These are phyloP conservation scores for Cryptoblepharus egeriae DNA, from an alignment of 2,797 vertebrate species.

Conservation along the genomic window DNA sequence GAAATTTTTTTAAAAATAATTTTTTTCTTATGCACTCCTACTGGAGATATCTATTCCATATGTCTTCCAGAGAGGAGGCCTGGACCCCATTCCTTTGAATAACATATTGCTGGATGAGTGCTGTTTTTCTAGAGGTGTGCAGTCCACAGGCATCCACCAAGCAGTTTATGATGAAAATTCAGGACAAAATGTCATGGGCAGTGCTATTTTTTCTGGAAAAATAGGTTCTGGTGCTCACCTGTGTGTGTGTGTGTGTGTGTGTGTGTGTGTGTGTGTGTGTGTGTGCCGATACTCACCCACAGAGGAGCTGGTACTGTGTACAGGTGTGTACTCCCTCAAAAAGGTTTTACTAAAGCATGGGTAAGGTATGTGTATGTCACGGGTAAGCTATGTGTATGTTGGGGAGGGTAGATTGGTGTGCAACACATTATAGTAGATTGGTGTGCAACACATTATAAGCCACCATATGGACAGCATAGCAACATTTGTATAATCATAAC, in stretches of 20 bases:
- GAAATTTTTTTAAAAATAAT: background rate
- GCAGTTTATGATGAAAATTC: background rate
- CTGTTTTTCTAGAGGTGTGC: background rate
- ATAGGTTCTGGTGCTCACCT: too few relatives aligned
- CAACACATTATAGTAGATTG: background rate
- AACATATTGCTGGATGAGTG: background rate
- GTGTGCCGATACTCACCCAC: too few relatives aligned
- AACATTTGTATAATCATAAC: too few relatives aligned
- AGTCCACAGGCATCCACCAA: background rate
- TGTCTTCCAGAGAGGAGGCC: background rate
- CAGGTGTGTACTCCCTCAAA: too few relatives aligned
- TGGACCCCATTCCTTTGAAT: background rate
- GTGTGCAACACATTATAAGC: background rate
- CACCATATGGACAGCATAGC: background rate
- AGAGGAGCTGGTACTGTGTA: too few relatives aligned
- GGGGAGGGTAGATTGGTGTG: background rate
- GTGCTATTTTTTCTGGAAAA: too few relatives aligned
- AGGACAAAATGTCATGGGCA: background rate
- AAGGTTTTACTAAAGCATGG: too few relatives aligned
- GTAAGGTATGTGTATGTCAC: background rate
- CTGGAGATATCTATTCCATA: background rate
- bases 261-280: too few relatives aligned
- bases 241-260: too few relatives aligned
- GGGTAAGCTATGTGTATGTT: background rate
- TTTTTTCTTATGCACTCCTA: background rate